These are phyloP conservation scores for Paramormyrops hopkinsi DNA, from an alignment of 2,797 vertebrate species.

Conservation along the genomic window DNA sequence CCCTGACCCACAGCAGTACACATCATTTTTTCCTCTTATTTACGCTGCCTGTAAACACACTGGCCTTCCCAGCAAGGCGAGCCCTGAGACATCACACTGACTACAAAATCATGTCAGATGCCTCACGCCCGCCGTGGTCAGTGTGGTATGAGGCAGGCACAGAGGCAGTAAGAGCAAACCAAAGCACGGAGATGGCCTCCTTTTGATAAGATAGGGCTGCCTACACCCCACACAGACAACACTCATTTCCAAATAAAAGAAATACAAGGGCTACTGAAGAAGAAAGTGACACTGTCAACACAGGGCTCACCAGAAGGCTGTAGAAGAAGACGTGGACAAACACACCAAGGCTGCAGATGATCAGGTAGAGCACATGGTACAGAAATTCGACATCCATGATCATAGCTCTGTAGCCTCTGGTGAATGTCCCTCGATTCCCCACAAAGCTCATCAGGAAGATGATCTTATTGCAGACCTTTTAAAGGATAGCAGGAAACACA, in stretches of 20 bases:
- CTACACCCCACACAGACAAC: neutral
- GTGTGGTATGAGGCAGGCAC: neutral
- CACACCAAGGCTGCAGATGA: conserved; percentile 88
- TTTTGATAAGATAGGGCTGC: neutral
- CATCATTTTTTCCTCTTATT: neutral
- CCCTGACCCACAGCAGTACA: neutral
- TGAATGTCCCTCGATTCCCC: conserved; percentile 94
- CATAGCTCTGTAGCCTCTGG: conserved; percentile 89
- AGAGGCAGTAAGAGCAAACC: neutral
- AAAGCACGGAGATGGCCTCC: neutral
- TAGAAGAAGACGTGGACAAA: conserved; percentile 99
- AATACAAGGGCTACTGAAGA: neutral
- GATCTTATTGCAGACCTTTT: conserved; percentile 88
- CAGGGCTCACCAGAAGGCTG: conserved; percentile 78
- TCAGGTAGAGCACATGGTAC: conserved; percentile 89
- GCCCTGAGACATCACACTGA: neutral
- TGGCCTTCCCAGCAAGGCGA: neutral
- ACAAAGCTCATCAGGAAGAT: conserved; percentile 97
- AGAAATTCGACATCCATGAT: conserved; percentile 95
- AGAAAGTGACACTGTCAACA: neutral
- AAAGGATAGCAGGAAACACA: conserved; percentile 17
- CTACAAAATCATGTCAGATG: neutral
- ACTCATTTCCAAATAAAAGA: neutral
- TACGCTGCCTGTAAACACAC: neutral
- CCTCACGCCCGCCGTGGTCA: neutral